A percentile compares a stretch with the other conserved stretches of the same genome.
Conservation (phyloP, 2,888 invertebrate species). For the Plagodis dolabraria region DNA sequence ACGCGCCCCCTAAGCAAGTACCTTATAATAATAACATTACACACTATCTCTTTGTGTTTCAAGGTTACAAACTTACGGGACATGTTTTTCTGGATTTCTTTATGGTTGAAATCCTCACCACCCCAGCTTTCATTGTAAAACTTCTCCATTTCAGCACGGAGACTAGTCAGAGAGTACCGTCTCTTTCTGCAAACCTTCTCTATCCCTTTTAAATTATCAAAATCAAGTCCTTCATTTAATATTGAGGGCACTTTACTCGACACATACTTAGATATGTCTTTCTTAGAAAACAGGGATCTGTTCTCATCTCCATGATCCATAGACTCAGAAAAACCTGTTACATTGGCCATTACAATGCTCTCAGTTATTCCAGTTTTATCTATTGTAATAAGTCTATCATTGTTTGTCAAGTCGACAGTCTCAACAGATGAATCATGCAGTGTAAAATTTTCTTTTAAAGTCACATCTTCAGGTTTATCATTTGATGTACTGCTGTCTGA, state of each 20-base stretch:
- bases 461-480: conserved; percentile 35
- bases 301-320: conserved; percentile 52
- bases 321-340: conserved; percentile 63
- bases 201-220: conserved; percentile 75
- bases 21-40: too few relatives aligned
- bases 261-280: conserved; percentile 58
- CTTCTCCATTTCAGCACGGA: conserved; percentile 83
- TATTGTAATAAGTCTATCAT: conserved; percentile 43
- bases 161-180: conserved; percentile 68
- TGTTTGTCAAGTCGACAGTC: conserved; percentile 64
- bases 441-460: conserved; percentile 31
- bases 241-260: conserved; percentile 77
- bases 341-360: conserved; percentile 74
- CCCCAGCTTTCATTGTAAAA: conserved; percentile 88
- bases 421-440: conserved; percentile 36
- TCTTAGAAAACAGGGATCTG: conserved; percentile 24
- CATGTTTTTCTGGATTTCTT: conserved; percentile 86
- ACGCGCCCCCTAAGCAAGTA: too few relatives aligned
- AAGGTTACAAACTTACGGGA: conserved; percentile 79
- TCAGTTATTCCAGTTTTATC: conserved; percentile 57
- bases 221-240: conserved; percentile 72
- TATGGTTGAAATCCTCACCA: conserved; percentile 86
- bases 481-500: conserved; percentile 46
- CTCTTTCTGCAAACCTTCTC: conserved; percentile 62
- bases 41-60: too few relatives aligned